Conservation (phyloP, 2,888 invertebrate genomes). For the Athripsodes cinereus region DNA sequence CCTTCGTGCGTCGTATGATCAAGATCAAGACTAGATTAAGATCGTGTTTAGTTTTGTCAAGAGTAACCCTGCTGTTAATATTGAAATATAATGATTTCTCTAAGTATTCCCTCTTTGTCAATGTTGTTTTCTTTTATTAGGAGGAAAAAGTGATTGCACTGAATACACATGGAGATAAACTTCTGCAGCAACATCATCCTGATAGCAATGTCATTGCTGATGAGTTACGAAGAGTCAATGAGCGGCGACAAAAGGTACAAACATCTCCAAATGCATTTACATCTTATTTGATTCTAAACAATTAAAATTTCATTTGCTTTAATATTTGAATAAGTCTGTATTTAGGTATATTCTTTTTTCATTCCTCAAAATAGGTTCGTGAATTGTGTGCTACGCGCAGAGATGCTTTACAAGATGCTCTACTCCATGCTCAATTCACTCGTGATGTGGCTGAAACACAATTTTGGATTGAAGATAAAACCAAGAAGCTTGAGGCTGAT, state of each 20-base stretch:
- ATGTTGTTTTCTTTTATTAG: slow-evolving; percentile 40
- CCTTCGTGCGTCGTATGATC: too few species aligned
- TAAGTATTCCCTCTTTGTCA: too few species aligned
- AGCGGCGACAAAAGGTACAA: slow-evolving; percentile 57
- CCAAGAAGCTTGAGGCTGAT: slow-evolving; percentile 78
- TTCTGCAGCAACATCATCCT: slow-evolving; percentile 87
- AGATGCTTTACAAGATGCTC: slow-evolving; percentile 65
- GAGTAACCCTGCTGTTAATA: too few species aligned
- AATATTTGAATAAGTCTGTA: not conserved
- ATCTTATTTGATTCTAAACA: not conserved
- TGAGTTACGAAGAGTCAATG: slow-evolving; percentile 68
- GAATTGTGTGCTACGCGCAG: slow-evolving; percentile 62
- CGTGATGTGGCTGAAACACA: slow-evolving; percentile 88
- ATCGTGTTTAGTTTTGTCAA: too few species aligned
- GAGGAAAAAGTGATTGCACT: slow-evolving; percentile 81
- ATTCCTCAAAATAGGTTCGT: slow-evolving; percentile 45
- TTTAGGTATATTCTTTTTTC: not conserved
- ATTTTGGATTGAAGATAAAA: slow-evolving; percentile 87
- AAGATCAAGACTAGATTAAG: too few species aligned
- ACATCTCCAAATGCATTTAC: slow-evolving; percentile 24
- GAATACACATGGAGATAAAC: slow-evolving; percentile 78
- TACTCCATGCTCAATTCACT: slow-evolving; percentile 84
- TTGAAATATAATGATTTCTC: too few species aligned
- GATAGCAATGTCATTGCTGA: slow-evolving; percentile 74
- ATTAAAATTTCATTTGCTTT: not conserved